Evolutionary conservation across 2,797 vertebrate species (phyloP).

Genomic region (Halcyon smyrnensis): DNA sequence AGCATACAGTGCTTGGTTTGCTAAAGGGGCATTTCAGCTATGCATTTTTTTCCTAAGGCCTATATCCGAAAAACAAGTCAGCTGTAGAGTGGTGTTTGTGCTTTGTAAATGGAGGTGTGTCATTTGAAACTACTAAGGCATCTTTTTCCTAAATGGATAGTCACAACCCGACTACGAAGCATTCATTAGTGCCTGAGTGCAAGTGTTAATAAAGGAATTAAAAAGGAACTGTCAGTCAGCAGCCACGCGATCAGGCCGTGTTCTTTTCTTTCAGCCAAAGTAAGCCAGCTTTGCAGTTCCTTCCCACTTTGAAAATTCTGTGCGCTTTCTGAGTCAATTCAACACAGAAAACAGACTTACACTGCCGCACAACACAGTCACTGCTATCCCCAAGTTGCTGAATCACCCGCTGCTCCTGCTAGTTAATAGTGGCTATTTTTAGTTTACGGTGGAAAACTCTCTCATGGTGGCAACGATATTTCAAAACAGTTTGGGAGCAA

Average conservation of each 20-base stretch:
- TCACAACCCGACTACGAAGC: not conserved
- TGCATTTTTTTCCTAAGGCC: not conserved
- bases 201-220: slow-evolving; percentile 5
- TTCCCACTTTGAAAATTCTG: not conserved
- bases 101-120: not conserved
- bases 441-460: slow-evolving; percentile 55
- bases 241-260: not conserved
- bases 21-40: not conserved
- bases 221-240: slow-evolving; percentile 2
- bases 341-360: not conserved
- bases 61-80: not conserved
- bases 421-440: slow-evolving; percentile 72
- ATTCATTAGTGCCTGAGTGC: not conserved
- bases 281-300: not conserved
- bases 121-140: not conserved
- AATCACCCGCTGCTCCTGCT: not conserved
- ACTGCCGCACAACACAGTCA: slow-evolving; percentile 8
- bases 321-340: slow-evolving; percentile 37
- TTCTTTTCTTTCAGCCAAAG: not conserved
- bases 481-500: slow-evolving; percentile 34
- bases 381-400: not conserved
- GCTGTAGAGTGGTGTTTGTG: not conserved
- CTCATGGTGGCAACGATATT: slow-evolving; percentile 18
- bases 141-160: not conserved
- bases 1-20: not conserved